These are phyloP conservation scores for Neoitamus cyanurus DNA, from an alignment of 2,888 invertebrate genomes.

Conservation along the genomic window DNA sequence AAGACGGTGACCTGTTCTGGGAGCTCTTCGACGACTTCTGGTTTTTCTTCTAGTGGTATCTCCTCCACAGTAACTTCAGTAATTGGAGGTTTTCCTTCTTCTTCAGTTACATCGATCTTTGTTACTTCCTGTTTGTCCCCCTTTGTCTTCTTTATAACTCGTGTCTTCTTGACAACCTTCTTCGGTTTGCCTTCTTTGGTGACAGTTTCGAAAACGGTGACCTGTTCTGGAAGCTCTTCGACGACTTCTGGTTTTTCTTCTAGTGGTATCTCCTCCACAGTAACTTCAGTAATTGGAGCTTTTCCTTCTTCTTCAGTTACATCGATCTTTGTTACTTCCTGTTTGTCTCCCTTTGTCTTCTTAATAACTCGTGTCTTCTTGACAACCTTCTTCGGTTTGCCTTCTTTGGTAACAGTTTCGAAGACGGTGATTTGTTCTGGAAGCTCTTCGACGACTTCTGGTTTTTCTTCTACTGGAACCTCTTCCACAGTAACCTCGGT, in stretches of 20 bases:
- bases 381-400: conserved; percentile 56
- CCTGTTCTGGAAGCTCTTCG: conserved; percentile 56
- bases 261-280: conserved; percentile 52
- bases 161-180: conserved; percentile 54
- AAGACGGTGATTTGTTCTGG: conserved; percentile 44
- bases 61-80: conserved; percentile 57
- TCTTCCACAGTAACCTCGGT: conserved; percentile 51
- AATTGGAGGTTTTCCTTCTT: conserved; percentile 62
- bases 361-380: conserved; percentile 61
- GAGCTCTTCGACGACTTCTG: conserved; percentile 54
- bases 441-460: conserved; percentile 54
- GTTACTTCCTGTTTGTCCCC: conserved; percentile 52
- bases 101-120: conserved; percentile 59
- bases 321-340: conserved; percentile 63
- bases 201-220: conserved; percentile 52
- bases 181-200: conserved; percentile 57
- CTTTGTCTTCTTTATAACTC: conserved; percentile 58
- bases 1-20: conserved; percentile 48
- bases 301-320: conserved; percentile 63
- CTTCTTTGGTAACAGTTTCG: conserved; percentile 57
- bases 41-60: conserved; percentile 51
- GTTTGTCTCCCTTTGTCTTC: conserved; percentile 60
- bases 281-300: conserved; percentile 58
- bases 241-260: conserved; percentile 54
- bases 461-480: too few species aligned